phyloP scores from a whole-genome alignment of 2,113 vertebrate species.

The Cavia porcellus region DNA sequence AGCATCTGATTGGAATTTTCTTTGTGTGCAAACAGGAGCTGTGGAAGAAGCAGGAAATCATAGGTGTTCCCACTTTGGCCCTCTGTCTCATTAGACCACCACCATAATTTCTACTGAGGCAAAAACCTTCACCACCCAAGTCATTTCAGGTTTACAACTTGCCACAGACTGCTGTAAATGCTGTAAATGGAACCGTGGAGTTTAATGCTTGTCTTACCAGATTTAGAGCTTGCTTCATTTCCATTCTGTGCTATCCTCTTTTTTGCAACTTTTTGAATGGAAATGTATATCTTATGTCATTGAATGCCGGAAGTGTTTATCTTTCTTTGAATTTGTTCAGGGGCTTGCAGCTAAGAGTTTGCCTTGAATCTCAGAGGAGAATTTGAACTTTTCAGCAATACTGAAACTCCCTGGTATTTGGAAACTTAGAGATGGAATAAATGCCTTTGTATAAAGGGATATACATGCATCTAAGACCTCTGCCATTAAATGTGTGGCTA shows the following conservation, averaged over 20 bases:
- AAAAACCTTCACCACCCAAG: no score
- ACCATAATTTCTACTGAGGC: no score
- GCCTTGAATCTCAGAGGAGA: neutral
- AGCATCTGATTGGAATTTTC: no score
- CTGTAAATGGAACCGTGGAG: neutral
- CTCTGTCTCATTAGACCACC: no score
- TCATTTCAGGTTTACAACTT: neutral
- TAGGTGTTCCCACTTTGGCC: no score
- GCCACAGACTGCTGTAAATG: neutral
- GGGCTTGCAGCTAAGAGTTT: neutral
- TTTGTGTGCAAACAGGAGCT: no score
- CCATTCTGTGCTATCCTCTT: neutral
- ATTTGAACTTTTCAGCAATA: neutral
- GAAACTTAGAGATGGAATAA: neutral
- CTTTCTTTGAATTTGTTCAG: neutral
- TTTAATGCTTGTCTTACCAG: neutral
- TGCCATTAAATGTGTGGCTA: neutral
- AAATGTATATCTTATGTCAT: neutral
- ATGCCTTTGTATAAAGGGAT: neutral
- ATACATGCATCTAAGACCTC: neutral
- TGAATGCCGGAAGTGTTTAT: neutral
- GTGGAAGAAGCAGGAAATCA: no score
- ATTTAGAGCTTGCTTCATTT: neutral
- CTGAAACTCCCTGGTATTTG: neutral
- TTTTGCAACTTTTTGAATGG: neutral